Conservation (phyloP, 2,797 vertebrate genomes). For the Danio albolineatus region DNA sequence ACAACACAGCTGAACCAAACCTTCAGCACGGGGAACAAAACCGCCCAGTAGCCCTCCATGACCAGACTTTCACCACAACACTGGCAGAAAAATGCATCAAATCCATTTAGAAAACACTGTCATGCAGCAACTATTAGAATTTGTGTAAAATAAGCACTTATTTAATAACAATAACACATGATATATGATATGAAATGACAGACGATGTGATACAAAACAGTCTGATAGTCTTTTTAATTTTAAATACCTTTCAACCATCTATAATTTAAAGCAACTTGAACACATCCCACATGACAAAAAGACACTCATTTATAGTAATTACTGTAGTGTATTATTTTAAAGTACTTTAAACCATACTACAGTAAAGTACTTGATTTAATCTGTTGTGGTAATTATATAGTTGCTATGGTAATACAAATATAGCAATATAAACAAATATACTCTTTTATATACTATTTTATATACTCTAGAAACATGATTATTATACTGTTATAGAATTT, state of each 20-base stretch:
- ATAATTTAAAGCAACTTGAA: background rate
- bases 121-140: too few relatives aligned
- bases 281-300: too few relatives aligned
- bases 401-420: too few relatives aligned
- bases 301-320: too few relatives aligned
- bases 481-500: too few relatives aligned
- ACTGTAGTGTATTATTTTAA: too few relatives aligned
- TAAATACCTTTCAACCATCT: background rate
- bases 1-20: constrained; percentile 83
- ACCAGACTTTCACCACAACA: background rate
- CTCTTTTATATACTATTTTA: too few relatives aligned
- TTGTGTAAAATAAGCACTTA: background rate
- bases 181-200: background rate
- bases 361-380: too few relatives aligned
- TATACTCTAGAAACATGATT: too few relatives aligned
- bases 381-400: too few relatives aligned
- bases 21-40: constrained; percentile 69
- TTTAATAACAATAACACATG: background rate
- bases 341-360: too few relatives aligned
- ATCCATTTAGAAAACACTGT: background rate
- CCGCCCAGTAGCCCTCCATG: constrained; percentile 82
- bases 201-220: background rate
- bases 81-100: background rate
- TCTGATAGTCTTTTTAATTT: background rate
- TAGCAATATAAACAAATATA: too few relatives aligned